Conservation (phyloP, 2,797 vertebrate genomes). For the Brachyrhaphis roseni region DNA sequence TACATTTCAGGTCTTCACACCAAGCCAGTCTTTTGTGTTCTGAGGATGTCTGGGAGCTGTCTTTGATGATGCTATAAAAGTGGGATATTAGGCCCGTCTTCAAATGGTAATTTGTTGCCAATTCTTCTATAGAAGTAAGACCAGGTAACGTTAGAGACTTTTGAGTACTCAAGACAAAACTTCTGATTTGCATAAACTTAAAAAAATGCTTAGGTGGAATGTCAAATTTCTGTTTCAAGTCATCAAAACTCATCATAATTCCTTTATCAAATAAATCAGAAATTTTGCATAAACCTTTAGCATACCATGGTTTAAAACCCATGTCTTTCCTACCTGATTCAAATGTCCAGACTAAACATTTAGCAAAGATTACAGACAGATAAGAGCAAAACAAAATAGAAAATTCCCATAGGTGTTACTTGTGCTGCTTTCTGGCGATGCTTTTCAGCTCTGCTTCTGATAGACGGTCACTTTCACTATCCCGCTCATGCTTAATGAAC, state of each 20-base stretch:
- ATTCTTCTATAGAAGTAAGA: neutral
- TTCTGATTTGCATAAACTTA: neutral
- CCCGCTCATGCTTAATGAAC: slow-evolving; percentile 89
- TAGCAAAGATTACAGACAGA: neutral
- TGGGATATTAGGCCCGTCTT: neutral
- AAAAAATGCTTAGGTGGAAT: neutral
- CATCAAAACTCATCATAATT: too few species aligned
- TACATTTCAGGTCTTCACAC: too few species aligned
- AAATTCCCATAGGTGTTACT: slow-evolving; percentile 18
- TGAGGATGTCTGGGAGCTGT: neutral
- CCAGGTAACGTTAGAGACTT: neutral
- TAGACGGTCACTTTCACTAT: slow-evolving; percentile 86
- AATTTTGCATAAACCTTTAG: too few species aligned
- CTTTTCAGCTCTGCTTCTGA: slow-evolving; percentile 73
- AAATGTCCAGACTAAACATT: neutral
- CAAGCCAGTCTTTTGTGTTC: neutral
- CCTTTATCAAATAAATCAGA: too few species aligned
- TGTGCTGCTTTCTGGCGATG: slow-evolving; percentile 30
- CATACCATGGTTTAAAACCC: too few species aligned
- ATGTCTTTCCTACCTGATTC: too few species aligned
- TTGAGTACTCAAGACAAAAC: neutral
- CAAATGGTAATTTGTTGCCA: neutral
- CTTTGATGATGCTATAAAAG: neutral
- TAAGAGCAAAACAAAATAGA: slow-evolving; percentile 7
- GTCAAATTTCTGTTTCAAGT: too few species aligned